phyloP scores from a whole-genome alignment of 2,888 invertebrate species.

The Dynastes grantii region DNA sequence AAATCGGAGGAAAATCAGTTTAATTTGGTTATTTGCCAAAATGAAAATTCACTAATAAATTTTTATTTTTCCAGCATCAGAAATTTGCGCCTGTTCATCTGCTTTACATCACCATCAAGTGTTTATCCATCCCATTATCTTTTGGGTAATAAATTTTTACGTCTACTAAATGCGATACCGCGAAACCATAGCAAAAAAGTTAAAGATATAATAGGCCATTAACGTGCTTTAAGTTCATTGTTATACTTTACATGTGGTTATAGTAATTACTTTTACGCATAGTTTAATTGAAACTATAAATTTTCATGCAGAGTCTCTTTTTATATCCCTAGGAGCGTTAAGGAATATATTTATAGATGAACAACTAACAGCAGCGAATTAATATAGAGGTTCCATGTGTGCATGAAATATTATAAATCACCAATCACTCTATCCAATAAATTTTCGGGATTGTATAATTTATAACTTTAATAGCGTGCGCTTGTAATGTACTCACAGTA shows the following conservation, averaged over 20 bases:
- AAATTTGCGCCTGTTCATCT: slow-evolving; percentile 8
- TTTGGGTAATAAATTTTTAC: neutral
- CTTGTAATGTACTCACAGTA: neutral
- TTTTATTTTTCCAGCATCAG: neutral
- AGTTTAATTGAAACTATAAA: neutral
- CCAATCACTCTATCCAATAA: neutral
- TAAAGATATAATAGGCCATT: neutral
- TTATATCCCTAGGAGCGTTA: neutral
- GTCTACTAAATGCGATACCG: too few relatives aligned
- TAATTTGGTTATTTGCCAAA: slow-evolving; percentile 39
- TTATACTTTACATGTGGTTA: neutral
- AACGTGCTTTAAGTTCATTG: neutral
- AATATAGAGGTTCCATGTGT: neutral
- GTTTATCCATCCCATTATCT: slow-evolving; percentile 6
- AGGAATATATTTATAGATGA: slow-evolving; percentile 4
- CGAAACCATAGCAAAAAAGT: too few relatives aligned
- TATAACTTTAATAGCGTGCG: neutral
- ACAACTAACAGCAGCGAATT: neutral
- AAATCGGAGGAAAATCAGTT: neutral
- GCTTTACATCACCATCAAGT: slow-evolving; percentile 7
- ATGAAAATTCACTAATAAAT: slow-evolving; percentile 32
- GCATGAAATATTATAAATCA: slow-evolving; percentile 18
- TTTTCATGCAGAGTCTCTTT: neutral
- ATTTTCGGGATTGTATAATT: neutral
- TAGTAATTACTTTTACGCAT: neutral